These are phyloP conservation scores for Diplodus puntazzo DNA, from an alignment of 2,797 vertebrate species.

Conservation along the genomic window DNA sequence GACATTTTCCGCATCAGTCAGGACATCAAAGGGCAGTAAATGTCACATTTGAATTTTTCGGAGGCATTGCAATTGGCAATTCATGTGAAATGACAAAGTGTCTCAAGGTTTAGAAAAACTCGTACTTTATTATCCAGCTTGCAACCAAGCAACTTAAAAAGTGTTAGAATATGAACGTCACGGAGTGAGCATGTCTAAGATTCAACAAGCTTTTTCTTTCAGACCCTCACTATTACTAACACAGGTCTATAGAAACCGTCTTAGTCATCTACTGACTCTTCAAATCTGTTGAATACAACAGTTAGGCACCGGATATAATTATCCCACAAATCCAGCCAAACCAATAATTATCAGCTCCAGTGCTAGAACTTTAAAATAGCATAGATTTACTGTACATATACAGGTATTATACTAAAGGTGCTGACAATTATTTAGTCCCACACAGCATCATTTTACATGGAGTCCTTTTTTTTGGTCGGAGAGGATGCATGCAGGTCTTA, in stretches of 20 bases:
- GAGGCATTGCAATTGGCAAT: slow-evolving; percentile 26
- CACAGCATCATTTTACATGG: slow-evolving; percentile 49
- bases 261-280: slow-evolving; percentile 45
- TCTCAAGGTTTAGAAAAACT: slow-evolving; percentile 70
- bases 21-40: slow-evolving; percentile 72
- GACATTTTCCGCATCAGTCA: slow-evolving; percentile 70
- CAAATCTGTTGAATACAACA: slow-evolving; percentile 64
- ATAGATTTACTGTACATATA: slow-evolving; percentile 75
- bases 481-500: slow-evolving; percentile 57
- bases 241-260: slow-evolving; percentile 61
- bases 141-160: slow-evolving; percentile 77
- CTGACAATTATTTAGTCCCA: slow-evolving; percentile 58
- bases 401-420: slow-evolving; percentile 58
- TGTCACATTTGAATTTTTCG: slow-evolving; percentile 74
- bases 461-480: slow-evolving; percentile 36
- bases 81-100: slow-evolving; percentile 65
- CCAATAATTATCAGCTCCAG: slow-evolving; percentile 46
- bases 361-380: slow-evolving; percentile 67
- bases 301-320: slow-evolving; percentile 61
- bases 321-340: slow-evolving; percentile 44
- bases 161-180: slow-evolving; percentile 68
- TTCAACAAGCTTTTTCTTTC: slow-evolving; percentile 62
- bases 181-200: slow-evolving; percentile 60
- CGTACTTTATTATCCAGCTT: slow-evolving; percentile 76
- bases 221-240: slow-evolving; percentile 54